Evolutionary conservation across 2,797 vertebrate genomes (phyloP), one percentile per base, ranked within the genome.

Genomic region (Borostomias antarcticus): DNA sequence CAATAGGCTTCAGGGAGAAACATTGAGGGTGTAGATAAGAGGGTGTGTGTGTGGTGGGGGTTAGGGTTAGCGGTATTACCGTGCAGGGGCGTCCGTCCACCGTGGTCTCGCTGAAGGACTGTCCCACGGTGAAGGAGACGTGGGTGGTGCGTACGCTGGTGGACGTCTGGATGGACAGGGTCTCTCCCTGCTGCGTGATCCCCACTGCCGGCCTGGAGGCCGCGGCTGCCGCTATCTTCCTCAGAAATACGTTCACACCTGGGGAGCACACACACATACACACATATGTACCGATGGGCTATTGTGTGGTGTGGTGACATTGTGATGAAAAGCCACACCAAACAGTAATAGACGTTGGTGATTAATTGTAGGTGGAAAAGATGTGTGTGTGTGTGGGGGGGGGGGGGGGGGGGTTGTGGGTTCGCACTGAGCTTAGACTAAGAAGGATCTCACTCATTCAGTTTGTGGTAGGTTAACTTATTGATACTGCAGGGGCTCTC

Each of bases 61-160:
- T 25, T 77, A 13, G 23, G 4, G 15, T 19, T 19, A 3, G n/a
- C 5, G 17, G 2, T 17, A 13, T 70, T 81, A 96, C 96, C 90
- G 93, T 96, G 86, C 95, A 96, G 25, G 93, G 92, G 13, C 93
- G 91, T 58, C 95, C 95, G 0, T 97, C 96, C 84, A 98, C 94
- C 0, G 95, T 98, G 85, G 93, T 88, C 88, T 98, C 96, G 8
- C 82, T 94, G 65, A 97, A 98, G 72, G 94, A 93, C 76, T 98
- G 91, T 6, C 95, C 96, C 1, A 96, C 83, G 10, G 90, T 93
- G 86, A 98, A 98, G 78, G 86, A 93, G 23, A 98, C 92, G 52
- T 95, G 89, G 0, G 96, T 98, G 84, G 95, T 98, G 26, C 95
- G 92, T 60, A 97, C 92, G 0, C 94, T 94, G 67, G 96, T 98